A percentile compares a stretch with the other conserved stretches of the same genome.
These are phyloP conservation scores for Choristoneura rosaceana DNA, from an alignment of 2,888 invertebrate genomes.

Conservation along the genomic window DNA sequence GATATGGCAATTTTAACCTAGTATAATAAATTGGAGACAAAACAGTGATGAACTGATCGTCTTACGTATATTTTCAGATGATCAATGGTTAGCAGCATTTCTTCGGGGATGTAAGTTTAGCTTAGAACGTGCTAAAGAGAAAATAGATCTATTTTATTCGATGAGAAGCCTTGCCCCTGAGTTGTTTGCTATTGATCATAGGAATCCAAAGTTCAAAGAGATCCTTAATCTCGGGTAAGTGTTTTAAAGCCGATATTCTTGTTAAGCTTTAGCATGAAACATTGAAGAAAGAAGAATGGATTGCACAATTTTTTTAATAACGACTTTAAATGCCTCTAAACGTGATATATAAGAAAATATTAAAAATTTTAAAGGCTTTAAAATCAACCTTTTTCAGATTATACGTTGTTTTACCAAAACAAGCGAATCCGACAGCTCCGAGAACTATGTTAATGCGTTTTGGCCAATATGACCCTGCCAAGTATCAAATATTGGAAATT, in stretches of 20 bases:
- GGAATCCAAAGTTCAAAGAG: slow-evolving; percentile 58
- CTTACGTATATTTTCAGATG: slow-evolving; percentile 72
- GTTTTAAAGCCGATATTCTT: background rate
- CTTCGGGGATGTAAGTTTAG: slow-evolving; percentile 88
- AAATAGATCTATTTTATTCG: slow-evolving; percentile 86
- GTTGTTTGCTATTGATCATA: slow-evolving; percentile 62
- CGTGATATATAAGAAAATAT: background rate
- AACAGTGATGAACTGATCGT: background rate
- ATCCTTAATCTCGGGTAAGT: slow-evolving; percentile 62
- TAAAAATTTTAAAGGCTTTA: background rate
- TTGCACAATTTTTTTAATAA: background rate
- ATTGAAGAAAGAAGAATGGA: background rate
- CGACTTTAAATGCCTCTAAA: background rate
- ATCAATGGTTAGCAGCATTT: slow-evolving; percentile 87
- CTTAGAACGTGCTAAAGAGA: slow-evolving; percentile 86
- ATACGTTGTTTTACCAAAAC: slow-evolving; percentile 62
- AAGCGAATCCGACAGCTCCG: slow-evolving; percentile 64
- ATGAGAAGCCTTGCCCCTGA: slow-evolving; percentile 82
- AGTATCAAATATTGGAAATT: slow-evolving; percentile 62
- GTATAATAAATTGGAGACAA: background rate
- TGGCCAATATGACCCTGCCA: slow-evolving; percentile 77
- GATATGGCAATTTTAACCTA: no score
- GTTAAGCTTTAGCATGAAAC: background rate
- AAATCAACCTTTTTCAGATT: slow-evolving; percentile 49
- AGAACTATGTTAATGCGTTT: slow-evolving; percentile 81